Evolutionary conservation across 2,888 invertebrate species (phyloP).

Genomic region (Anthrax anthrax): DNA sequence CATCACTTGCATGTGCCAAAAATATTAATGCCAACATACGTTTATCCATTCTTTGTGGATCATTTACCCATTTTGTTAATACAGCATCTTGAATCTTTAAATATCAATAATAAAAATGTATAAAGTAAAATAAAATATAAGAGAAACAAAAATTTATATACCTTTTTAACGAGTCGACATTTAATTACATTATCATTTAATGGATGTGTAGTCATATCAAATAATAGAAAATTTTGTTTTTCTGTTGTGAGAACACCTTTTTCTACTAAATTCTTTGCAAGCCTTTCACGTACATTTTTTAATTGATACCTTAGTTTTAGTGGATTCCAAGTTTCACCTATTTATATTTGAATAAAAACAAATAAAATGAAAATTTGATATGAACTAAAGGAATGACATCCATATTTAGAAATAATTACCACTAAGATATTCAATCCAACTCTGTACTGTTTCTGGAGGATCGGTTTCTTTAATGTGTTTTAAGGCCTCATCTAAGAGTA

Average conservation of each 20-base stretch:
- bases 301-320: slow-evolving; percentile 94
- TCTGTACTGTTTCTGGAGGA: slow-evolving; percentile 92
- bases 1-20: slow-evolving; percentile 95
- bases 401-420: slow-evolving; percentile 40
- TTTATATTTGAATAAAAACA: neutral
- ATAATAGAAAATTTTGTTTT: slow-evolving; percentile 97
- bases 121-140: slow-evolving; percentile 3
- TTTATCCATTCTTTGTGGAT: slow-evolving; percentile 94
- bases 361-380: slow-evolving; percentile 22
- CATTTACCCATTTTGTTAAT: slow-evolving; percentile 89
- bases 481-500: slow-evolving; percentile 83
- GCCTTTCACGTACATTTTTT: slow-evolving; percentile 94
- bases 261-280: slow-evolving; percentile 98
- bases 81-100: slow-evolving; percentile 90
- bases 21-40: slow-evolving; percentile 85
- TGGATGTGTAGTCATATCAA: slow-evolving; percentile 99
- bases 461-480: slow-evolving; percentile 98
- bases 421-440: slow-evolving; percentile 99
- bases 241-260: slow-evolving; percentile 98
- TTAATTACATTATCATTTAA: slow-evolving; percentile 90
- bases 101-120: neutral
- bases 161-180: slow-evolving; percentile 92
- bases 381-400: too few relatives aligned
- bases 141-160: slow-evolving; percentile 23
- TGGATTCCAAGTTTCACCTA: slow-evolving; percentile 99